phyloP scores from a whole-genome alignment of 2,888 invertebrate genomes.

The Physocephala rufipes region DNA sequence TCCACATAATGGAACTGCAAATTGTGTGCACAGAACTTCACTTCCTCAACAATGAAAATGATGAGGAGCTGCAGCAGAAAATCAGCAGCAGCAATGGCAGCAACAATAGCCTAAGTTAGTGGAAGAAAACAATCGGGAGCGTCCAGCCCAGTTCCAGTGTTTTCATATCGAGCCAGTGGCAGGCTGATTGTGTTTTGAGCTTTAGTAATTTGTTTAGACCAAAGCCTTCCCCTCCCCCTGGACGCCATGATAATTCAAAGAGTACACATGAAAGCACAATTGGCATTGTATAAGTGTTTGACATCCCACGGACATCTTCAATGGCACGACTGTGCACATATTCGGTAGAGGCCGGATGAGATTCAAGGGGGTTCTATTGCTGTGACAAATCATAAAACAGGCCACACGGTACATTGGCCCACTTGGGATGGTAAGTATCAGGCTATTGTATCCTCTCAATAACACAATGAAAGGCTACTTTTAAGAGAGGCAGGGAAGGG shows the following conservation, averaged over 20 bases:
- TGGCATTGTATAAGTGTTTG: constrained; percentile 23
- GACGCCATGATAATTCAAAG: neutral
- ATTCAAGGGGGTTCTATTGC: no score
- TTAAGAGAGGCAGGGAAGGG: no score
- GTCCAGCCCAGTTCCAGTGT: neutral
- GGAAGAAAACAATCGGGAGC: constrained; percentile 3
- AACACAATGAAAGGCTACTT: no score
- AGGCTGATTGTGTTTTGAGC: neutral
- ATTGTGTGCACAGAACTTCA: constrained; percentile 29
- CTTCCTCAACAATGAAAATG: constrained; percentile 16
- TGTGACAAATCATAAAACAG: no score
- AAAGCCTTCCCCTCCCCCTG: constrained; percentile 1
- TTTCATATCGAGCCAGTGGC: constrained; percentile 6
- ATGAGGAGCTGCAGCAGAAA: neutral
- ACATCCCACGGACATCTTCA: neutral
- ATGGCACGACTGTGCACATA: no score
- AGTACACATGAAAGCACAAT: constrained; percentile 15
- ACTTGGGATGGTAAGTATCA: no score
- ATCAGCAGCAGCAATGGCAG: no score
- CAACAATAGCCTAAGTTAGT: no score
- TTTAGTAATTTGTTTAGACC: constrained; percentile 21
- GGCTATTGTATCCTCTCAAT: no score
- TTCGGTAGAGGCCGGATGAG: no score
- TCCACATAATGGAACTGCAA: constrained; percentile 29
- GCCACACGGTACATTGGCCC: no score